Evolutionary conservation across 2,797 vertebrate genomes (phyloP), one percentile per base, ranked within the genome.

Genomic region (Gorsachius magnificus): DNA sequence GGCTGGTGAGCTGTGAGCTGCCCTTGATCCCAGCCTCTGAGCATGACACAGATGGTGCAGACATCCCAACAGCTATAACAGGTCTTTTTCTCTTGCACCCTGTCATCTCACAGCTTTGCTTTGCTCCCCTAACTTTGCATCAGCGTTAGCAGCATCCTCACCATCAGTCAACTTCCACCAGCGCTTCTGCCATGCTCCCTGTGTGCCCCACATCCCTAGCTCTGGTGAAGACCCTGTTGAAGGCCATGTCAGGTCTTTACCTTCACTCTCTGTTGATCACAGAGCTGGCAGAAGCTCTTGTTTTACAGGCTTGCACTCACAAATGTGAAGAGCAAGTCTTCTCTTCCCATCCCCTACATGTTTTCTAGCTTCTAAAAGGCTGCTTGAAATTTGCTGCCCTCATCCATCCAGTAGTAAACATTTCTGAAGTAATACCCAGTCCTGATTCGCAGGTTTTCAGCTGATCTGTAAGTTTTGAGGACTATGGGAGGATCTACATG

Each of bases 21-120:
- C 7, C 56, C 51, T 58, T 45, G 22, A 64, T 50, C 69, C 66
- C 76, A 48, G 9, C 13, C 53, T 77, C 48, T 5, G 2, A 68
- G 31, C 19, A 26, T 2, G 16, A 20, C 41, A 20, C 3, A 2
- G 19, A 10, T 11, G 10, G 33, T 18, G 21, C 61, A 41, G 53
- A 29, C 1, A 0, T 48, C 43, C 50, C 6, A 4, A 16, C 1
- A 1, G 16, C 61, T 20, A 16, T 29, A 48, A 28, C 19, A n/a
- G 25, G 19, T 66, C 29, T 11, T n/a, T 17, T 76, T 9, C 28
- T 54, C 21, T 10, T 50, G 28, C 13, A 2, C 17, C 53, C 22
- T 24, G n/a, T 74, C 43, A 20, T 24, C 18, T 58, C 54, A 72
- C 43, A 75, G 28, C 19, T 1, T 24, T 70, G 12, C 13, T 76